Evolutionary conservation across 2,113 vertebrate genomes (phyloP).

Genomic region (Eudyptes chrysolophus): DNA sequence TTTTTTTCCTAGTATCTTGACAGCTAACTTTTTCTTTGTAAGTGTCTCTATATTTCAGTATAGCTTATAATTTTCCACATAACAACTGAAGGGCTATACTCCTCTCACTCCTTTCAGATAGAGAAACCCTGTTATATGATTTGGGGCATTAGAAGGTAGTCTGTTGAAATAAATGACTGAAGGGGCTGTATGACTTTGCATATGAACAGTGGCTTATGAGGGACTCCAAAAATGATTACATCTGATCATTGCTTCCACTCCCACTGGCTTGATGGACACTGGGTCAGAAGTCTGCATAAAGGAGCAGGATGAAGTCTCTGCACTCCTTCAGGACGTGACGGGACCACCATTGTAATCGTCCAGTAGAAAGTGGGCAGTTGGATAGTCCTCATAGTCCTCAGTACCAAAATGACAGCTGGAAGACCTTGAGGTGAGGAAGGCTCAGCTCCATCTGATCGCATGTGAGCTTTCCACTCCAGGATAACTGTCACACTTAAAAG

Average conservation of each 20-base stretch:
- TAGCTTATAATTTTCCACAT: background rate
- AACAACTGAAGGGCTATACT: background rate
- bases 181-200: background rate
- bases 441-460: background rate
- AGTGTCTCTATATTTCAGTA: background rate
- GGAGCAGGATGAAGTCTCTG: background rate
- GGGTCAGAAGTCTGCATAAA: background rate
- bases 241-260: background rate
- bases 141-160: background rate
- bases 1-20: slow-evolving; percentile 21
- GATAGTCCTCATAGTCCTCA: background rate
- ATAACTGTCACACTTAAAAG: background rate
- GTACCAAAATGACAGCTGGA: background rate
- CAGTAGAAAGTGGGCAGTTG: background rate
- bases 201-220: background rate
- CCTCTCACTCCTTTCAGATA: background rate
- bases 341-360: background rate
- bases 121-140: background rate
- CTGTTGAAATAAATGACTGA: background rate
- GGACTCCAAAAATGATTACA: background rate
- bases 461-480: background rate
- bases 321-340: background rate
- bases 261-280: background rate
- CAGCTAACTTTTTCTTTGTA: background rate
- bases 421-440: background rate